Evolutionary conservation across 2,113 vertebrate species (phyloP).

Genomic region (Nannospalax galili): DNA sequence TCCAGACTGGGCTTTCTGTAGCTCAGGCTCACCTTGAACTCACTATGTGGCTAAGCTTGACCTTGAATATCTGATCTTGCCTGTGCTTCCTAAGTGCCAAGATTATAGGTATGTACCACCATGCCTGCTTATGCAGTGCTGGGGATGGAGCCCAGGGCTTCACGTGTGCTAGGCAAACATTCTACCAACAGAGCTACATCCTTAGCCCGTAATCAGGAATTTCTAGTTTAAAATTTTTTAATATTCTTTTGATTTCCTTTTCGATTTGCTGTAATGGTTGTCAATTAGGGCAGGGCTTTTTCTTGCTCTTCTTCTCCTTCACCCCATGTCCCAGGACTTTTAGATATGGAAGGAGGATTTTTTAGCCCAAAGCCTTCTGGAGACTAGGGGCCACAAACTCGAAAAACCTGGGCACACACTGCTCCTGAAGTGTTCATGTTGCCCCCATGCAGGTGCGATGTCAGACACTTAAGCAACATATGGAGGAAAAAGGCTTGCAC

Average conservation of each 20-base stretch:
- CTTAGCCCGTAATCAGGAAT: neutral
- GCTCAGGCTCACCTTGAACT: neutral
- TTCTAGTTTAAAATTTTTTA: slow-evolving; percentile 25
- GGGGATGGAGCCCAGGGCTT: no score
- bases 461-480: neutral
- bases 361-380: neutral
- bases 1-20: neutral
- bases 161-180: neutral
- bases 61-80: neutral
- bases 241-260: neutral
- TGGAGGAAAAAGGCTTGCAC: neutral
- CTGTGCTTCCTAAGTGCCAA: no score
- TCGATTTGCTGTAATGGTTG: neutral
- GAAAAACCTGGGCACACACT: neutral
- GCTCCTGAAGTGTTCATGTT: neutral
- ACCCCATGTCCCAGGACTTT: neutral
- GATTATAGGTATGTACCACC: neutral
- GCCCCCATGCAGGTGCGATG: neutral
- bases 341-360: neutral
- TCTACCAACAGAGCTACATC: neutral
- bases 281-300: neutral
- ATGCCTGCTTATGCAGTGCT: no score
- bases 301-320: no score
- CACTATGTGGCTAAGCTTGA: neutral
- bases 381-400: neutral